Evolutionary conservation across 2,797 vertebrate genomes (phyloP), one percentile per base, ranked within the genome.

Genomic region (Naso thynnoides): DNA sequence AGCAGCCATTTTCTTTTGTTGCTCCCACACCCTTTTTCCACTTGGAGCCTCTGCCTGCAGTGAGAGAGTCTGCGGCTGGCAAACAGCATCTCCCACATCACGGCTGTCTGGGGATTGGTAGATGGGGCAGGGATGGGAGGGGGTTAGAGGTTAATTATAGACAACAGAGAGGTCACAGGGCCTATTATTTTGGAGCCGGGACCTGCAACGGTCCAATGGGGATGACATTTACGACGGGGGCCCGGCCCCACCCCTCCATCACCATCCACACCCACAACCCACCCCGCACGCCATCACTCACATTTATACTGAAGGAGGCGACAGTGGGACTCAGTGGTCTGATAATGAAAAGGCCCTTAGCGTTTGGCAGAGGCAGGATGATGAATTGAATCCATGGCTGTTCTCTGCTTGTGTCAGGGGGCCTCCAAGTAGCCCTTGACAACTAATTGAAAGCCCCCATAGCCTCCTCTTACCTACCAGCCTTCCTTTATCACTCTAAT

Each of bases 91-190:
- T 72, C 55, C 65, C 66, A 65, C 56, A 55, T 56, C 70, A 31
- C 13, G 39, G 27, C 72, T 45, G 60, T 63, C 61, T 53, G 67
- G 84, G 73, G 66, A 85, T 69, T 77, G 79, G 82, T 13, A 44
- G 71, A 63, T 56, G 49, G 27, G 16, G 49, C 59, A 23, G 60
- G 42, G 68, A 60, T n/a, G 58, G 76, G 86, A 38, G 93, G 86
- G 85, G 95, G 95, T 95, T 92, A 95, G 92, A 92, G 96, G 96
- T 96, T 96, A 97, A 96, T 96, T 94, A 96, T 92, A 96, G 95
- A 96, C 96, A 97, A 95, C 80, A 94, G 95, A 94, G 95, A 95
- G 96, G 95, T 95, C 92, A 86, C 59, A 26, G 69, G 84, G 82
- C 62, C 78, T 87, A 97, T 97, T 95, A 96, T 94, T 94, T 94